phyloP scores from a whole-genome alignment of 2,888 invertebrate genomes.

The Hirtodrosophila confusa region DNA sequence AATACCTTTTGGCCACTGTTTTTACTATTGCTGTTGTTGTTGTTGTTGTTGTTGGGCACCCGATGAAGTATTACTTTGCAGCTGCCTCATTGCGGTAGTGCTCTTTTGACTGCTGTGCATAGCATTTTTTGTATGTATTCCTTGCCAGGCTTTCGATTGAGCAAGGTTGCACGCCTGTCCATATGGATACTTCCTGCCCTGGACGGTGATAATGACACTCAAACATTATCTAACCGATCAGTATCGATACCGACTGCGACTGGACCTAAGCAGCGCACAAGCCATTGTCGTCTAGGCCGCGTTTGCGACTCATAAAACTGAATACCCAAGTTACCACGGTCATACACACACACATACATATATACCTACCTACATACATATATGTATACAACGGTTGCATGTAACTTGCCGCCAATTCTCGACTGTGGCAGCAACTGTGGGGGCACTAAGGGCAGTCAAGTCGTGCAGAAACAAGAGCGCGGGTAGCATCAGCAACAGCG shows the following conservation, averaged over 20 bases:
- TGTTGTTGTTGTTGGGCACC: slow-evolving; percentile 36
- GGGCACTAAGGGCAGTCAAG: slow-evolving; percentile 61
- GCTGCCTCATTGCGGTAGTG: slow-evolving; percentile 39
- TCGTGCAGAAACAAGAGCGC: slow-evolving; percentile 63
- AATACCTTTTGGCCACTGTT: slow-evolving; percentile 62
- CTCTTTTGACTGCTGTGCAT: slow-evolving; percentile 51
- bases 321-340: slow-evolving; percentile 34
- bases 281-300: slow-evolving; percentile 40
- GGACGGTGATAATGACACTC: slow-evolving; percentile 14
- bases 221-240: slow-evolving; percentile 38
- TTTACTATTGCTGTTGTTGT: slow-evolving; percentile 35
- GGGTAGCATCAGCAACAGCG: slow-evolving; percentile 47
- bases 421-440: slow-evolving; percentile 22
- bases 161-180: slow-evolving; percentile 4
- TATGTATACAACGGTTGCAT: slow-evolving; percentile 51
- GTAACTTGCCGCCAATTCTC: slow-evolving; percentile 53
- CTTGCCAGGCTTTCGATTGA: slow-evolving; percentile 13
- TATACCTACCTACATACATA: neutral
- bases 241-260: slow-evolving; percentile 15
- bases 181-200: slow-evolving; percentile 13
- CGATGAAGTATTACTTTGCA: slow-evolving; percentile 54
- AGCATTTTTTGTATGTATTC: slow-evolving; percentile 40
- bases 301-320: slow-evolving; percentile 33
- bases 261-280: slow-evolving; percentile 29
- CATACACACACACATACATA: slow-evolving; percentile 5